Base-by-base conservation (phyloP, 2,888 invertebrate species). In the Meteorus colon region DNA sequence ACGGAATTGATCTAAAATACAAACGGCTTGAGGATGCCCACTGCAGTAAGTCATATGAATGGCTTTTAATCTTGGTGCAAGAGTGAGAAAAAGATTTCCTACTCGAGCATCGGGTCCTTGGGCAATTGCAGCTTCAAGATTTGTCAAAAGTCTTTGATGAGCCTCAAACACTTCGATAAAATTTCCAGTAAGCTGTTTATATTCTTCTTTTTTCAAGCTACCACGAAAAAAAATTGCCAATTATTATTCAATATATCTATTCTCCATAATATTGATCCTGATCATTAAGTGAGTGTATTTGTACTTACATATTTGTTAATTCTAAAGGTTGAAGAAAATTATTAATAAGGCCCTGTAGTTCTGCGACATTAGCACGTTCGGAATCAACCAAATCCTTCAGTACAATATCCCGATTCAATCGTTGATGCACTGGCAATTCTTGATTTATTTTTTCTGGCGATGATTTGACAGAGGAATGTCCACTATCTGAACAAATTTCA, bases 21-120 rank as follows among this genome's bases (percentile, higher is more conserved):
- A 96, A 66, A 98, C 98, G 80, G 98, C 98, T 90, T 94, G 94
- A 0, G 99, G 99, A 92, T 99, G 99, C 81, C 96, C 94, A 75
- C 95, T 93, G 90, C 98, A 98, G 90, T 99, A 99, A 16, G 92
- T 92, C 85, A 95, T 94, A 89, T 98, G 97, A 14, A 97, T 94
- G 81, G 92, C 91, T 90, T 98, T 97, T 82, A 97, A 92, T 86
- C 93, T 92, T 27, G 96, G 94, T 4, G 96, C 96, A 90, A 95
- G 94, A 77, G 94, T 95, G 77, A 99, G 90, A 89, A 99, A 98
- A 14, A 98, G 91, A 82, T 96, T 97, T 2, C 99, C 99, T 24
- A 97, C 95, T 83, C 96, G 92, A 89, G 98, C 97, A 80, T 96
- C 95, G 8, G 92, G 91, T 4, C 94, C 93, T 67, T 93, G 92